phyloP scores from a whole-genome alignment of 2,797 vertebrate species.

The Calcarius lapponicus region DNA sequence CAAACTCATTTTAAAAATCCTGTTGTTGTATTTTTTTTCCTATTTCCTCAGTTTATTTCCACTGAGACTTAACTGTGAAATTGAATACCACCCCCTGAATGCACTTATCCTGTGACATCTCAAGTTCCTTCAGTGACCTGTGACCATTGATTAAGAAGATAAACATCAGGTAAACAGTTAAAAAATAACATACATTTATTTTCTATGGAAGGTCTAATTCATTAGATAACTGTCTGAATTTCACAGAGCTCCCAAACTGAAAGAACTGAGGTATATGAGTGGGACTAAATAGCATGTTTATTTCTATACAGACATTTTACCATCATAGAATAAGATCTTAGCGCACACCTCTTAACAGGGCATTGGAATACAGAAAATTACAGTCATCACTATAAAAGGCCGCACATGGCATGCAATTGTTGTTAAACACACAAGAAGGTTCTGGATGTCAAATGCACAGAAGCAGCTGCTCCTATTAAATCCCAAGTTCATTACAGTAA shows the following conservation, averaged over 20 bases:
- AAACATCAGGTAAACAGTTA: neutral
- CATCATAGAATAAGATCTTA: neutral
- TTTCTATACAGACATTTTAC: neutral
- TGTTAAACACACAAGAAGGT: neutral
- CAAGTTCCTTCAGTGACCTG: neutral
- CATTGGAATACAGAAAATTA: neutral
- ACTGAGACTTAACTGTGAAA: neutral
- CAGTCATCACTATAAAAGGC: neutral
- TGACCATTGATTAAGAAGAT: neutral
- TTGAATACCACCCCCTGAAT: neutral
- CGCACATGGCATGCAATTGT: neutral
- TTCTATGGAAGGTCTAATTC: neutral
- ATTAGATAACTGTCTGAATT: neutral
- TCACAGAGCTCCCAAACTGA: neutral
- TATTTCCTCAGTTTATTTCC: neutral
- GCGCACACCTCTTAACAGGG: neutral
- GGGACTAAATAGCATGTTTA: neutral
- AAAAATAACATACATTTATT: neutral
- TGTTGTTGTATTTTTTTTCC: rapidly evolving
- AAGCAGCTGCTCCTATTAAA: neutral
- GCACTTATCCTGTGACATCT: neutral
- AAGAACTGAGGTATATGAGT: neutral
- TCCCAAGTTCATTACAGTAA: neutral
- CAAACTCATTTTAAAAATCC: neutral
- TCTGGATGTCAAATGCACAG: neutral